phyloP scores from a whole-genome alignment of 2,888 invertebrate species.

The Leptarthrus brevirostris region DNA sequence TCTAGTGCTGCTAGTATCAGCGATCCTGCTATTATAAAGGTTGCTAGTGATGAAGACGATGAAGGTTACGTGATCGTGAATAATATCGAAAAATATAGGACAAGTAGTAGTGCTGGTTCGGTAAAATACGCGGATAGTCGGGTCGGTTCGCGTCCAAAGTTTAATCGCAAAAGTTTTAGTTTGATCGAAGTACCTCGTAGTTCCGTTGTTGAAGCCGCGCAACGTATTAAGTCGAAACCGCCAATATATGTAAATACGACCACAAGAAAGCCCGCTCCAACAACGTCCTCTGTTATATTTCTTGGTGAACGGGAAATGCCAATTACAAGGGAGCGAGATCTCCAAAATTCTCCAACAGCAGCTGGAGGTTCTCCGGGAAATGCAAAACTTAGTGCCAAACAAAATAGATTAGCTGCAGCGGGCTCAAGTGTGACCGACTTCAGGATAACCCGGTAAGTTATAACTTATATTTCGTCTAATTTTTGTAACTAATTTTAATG shows the following conservation, averaged over 20 bases:
- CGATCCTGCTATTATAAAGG: constrained; percentile 11
- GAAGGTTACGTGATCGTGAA: constrained; percentile 39
- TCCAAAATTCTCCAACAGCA: constrained; percentile 52
- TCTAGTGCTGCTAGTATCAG: constrained; percentile 30
- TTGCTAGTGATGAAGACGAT: constrained; percentile 47
- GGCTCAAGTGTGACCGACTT: constrained; percentile 5
- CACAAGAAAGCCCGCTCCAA: not conserved
- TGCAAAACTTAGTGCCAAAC: not conserved
- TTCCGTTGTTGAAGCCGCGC: not conserved
- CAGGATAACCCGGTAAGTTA: constrained; percentile 23
- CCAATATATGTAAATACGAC: constrained; percentile 54
- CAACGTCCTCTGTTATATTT: constrained; percentile 55
- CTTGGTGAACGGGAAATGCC: constrained; percentile 63
- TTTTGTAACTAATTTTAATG: too few species aligned
- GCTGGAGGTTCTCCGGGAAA: constrained; percentile 35
- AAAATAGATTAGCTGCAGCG: not conserved
- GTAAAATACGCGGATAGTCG: not conserved
- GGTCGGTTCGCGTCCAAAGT: constrained; percentile 31
- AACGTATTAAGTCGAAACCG: constrained; percentile 54
- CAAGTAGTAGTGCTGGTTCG: constrained; percentile 15
- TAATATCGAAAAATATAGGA: constrained; percentile 11
- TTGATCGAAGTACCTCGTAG: constrained; percentile 17
- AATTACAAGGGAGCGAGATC: constrained; percentile 57
- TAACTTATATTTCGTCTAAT: too few species aligned
- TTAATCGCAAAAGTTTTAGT: constrained; percentile 43